Conservation (phyloP, 2,113 vertebrate species). For the Ageneiosus marmoratus region DNA sequence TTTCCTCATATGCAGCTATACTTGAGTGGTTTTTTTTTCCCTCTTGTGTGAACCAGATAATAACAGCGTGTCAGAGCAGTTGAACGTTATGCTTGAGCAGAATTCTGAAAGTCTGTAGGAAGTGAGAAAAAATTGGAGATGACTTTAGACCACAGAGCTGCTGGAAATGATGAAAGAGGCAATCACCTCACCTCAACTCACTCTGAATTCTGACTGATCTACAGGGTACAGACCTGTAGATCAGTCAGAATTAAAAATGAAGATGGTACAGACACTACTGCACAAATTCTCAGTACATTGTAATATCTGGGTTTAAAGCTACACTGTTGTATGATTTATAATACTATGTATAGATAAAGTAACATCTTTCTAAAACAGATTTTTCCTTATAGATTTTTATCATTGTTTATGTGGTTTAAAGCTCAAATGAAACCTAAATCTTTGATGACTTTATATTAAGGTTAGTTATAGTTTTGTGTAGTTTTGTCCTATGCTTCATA, state of each 20-base stretch:
- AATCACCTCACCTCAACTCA: neutral
- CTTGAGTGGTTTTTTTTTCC: neutral
- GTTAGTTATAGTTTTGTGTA: neutral
- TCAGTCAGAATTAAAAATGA: neutral
- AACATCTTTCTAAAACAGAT: neutral
- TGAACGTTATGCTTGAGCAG: conserved; percentile 1
- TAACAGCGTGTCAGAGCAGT: neutral
- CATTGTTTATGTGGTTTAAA: no score
- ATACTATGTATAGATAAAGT: neutral
- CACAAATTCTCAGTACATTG: neutral
- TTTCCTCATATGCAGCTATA: neutral
- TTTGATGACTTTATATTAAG: neutral
- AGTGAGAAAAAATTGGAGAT: neutral
- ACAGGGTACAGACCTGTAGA: neutral
- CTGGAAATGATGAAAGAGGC: neutral
- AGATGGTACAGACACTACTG: neutral
- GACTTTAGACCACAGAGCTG: neutral
- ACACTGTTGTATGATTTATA: neutral
- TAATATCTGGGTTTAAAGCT: neutral
- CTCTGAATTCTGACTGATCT: neutral
- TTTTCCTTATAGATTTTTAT: neutral
- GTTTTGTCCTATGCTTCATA: neutral
- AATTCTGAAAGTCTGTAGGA: neutral
- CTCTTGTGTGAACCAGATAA: neutral
- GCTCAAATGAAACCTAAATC: neutral